Evolutionary conservation across 2,113 vertebrate species (phyloP), one percentile per base, ranked within the genome.

Genomic region (Tragelaphus scriptus): DNA sequence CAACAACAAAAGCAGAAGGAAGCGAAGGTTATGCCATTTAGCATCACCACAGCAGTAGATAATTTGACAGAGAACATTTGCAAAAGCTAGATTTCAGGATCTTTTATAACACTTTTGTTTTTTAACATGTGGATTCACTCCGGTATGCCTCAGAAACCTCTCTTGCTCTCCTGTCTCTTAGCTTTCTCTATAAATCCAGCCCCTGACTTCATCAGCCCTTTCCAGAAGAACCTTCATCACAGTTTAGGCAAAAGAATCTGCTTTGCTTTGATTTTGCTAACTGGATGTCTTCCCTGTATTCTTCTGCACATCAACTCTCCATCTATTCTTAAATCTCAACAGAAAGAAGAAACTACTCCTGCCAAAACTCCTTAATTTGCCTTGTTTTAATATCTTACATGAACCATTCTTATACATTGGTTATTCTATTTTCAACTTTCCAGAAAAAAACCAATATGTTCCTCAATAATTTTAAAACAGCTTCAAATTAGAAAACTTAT

Each of bases 381-480:
- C 88, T 97, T 90, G 63, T 81, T 93, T 88, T 87, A 71, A 68
- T 56, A 81, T 61, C 56, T 93, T 71, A 93, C 36, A 89, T 77
- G 49, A 96, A 58, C 84, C 61, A 80, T 95, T 96, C 77, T 93
- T 75, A 7, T 63, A 77, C 25, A 55, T 40, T 96, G 55, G 30
- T 92, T 88, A 95, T 77, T 95, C 56, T 84, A 90, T 95, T 97
- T 96, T 92, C 92, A 90, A 80, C 49, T 96, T 96, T 61, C 51
- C 94, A 89, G 61, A 51, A 92, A 96, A 91, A 85, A 94, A 80
- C 32, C 28, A 63, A 80, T 80, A 56, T 87, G 55, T n/a, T 95
- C 55, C 91, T 87, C 89, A 97, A 89, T 85, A 96, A 97, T 91
- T 96, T 96, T 90, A 97, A 59, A 94, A 95, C 47, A 96, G 61